These are phyloP conservation scores for Misgurnus anguillicaudatus DNA, from an alignment of 2,113 vertebrate genomes.

Conservation along the genomic window DNA sequence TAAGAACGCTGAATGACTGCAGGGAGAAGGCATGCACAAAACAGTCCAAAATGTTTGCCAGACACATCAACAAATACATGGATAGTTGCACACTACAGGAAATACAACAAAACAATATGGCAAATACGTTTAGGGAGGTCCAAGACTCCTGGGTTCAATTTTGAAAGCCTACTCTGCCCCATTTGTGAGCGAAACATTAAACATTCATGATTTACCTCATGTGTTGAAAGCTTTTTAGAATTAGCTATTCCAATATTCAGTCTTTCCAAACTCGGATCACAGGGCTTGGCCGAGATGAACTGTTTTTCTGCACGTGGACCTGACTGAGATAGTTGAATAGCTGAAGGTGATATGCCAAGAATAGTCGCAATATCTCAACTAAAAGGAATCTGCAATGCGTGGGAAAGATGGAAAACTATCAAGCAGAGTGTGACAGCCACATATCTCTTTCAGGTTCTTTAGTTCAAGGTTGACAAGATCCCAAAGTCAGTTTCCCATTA, in stretches of 20 bases:
- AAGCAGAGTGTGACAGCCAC: not conserved
- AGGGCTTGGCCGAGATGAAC: not conserved
- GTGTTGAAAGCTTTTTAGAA: not conserved
- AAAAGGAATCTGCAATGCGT: constrained; percentile 25
- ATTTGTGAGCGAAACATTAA: constrained; percentile 6
- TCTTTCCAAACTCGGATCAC: constrained; percentile 3
- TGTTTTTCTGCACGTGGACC: not conserved
- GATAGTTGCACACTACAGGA: not conserved
- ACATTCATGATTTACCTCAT: not conserved
- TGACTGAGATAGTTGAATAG: not conserved
- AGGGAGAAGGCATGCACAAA: not conserved
- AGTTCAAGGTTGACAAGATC: not conserved
- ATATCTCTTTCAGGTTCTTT: not conserved
- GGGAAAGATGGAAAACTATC: constrained; percentile 16
- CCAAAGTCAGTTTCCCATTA: not conserved
- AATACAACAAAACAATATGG: not conserved
- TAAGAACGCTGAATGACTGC: constrained; percentile 20
- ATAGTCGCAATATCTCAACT: constrained; percentile 7
- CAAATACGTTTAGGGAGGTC: not conserved
- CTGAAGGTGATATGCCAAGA: not conserved
- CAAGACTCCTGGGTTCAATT: constrained; percentile 32
- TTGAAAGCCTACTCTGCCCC: not conserved
- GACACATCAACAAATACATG: not conserved
- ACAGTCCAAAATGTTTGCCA: not conserved
- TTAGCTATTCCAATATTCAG: not conserved